These are phyloP conservation scores for Threskiornis aethiopicus DNA, from an alignment of 2,797 vertebrate genomes.

Conservation along the genomic window DNA sequence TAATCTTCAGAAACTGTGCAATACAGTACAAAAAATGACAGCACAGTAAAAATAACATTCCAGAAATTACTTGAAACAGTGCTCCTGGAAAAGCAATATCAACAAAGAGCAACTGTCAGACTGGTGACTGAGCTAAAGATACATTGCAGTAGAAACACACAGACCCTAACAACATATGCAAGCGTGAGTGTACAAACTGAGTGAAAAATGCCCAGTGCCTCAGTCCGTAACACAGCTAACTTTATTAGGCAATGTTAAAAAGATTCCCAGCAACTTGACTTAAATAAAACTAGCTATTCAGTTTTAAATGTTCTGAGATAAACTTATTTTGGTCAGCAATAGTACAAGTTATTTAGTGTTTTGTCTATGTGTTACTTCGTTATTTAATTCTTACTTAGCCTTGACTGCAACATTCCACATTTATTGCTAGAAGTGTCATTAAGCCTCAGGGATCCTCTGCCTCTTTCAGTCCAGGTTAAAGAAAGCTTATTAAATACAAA, in stretches of 20 bases:
- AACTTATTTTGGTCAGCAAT: neutral
- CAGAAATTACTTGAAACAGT: neutral
- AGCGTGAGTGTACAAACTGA: neutral
- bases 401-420: conserved; percentile 75
- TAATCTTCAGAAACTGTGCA: neutral
- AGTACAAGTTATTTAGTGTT: neutral
- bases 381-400: conserved; percentile 72
- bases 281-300: neutral
- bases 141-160: neutral
- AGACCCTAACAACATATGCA: neutral
- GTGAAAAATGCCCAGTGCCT: neutral
- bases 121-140: neutral
- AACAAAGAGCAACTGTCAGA: neutral
- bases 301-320: neutral
- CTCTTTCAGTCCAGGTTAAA: conserved; percentile 81
- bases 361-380: neutral
- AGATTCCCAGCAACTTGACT: neutral
- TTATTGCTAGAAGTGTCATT: conserved; percentile 76
- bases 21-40: neutral
- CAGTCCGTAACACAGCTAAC: neutral
- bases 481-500: conserved; percentile 79
- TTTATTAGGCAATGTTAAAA: neutral
- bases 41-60: neutral
- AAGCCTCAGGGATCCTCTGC: conserved; percentile 79
- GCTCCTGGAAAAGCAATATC: neutral